Conservation (phyloP, 1,140 invertebrate species). For the Sycophila sp. region DNA sequence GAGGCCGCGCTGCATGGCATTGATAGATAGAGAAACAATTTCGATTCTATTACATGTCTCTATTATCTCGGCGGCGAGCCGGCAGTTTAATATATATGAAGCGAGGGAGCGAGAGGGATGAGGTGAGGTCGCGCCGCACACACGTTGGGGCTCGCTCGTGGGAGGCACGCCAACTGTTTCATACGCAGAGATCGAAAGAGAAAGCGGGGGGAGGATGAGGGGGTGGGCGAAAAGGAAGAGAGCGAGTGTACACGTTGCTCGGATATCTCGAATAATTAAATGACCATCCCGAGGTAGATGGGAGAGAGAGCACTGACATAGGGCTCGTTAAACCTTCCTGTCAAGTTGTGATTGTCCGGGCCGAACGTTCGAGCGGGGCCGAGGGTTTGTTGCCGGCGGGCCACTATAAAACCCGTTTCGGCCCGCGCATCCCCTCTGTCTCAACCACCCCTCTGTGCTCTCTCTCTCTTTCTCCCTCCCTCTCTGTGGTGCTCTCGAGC, state of each 20-base stretch:
- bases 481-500: constrained; percentile 41
- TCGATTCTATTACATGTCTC: constrained; percentile 64
- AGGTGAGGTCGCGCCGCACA: not conserved
- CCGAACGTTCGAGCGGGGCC: constrained; percentile 49
- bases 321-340: constrained; percentile 66
- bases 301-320: constrained; percentile 53
- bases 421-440: constrained; percentile 37
- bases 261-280: constrained; percentile 67
- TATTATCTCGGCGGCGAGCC: constrained; percentile 55
- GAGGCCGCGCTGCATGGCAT: constrained; percentile 51
- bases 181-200: constrained; percentile 33
- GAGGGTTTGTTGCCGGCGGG: constrained; percentile 52
- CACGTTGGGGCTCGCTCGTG: constrained; percentile 11
- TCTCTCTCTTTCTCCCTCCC: constrained; percentile 1
- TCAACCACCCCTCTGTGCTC: not conserved
- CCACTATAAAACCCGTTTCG: constrained; percentile 61
- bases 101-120: constrained; percentile 1
- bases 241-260: constrained; percentile 40
- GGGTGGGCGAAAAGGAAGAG: constrained; percentile 23
- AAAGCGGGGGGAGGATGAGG: constrained; percentile 30
- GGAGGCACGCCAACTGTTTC: constrained; percentile 35
- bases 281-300: constrained; percentile 61
- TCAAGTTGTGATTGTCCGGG: constrained; percentile 65
- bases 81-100: not conserved
- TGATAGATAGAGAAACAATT: constrained; percentile 67